These are phyloP conservation scores for Syngnathus acus DNA, from an alignment of 2,797 vertebrate species.

Conservation along the genomic window DNA sequence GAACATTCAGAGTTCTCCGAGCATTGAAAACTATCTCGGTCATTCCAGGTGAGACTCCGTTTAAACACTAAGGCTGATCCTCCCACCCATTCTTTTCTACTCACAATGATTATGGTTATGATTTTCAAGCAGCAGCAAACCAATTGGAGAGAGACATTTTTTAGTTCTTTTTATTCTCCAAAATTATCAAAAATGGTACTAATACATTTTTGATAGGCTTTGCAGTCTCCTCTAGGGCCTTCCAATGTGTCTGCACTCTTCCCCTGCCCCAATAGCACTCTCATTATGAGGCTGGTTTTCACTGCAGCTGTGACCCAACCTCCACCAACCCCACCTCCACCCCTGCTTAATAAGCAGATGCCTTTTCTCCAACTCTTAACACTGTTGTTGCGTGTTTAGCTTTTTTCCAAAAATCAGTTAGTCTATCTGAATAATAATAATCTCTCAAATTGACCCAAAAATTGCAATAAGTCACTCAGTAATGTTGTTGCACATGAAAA, in stretches of 20 bases:
- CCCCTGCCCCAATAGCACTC: constrained; percentile 46
- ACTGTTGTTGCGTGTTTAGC: constrained; percentile 16
- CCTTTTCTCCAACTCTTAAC: constrained; percentile 18
- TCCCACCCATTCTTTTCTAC: constrained; percentile 70
- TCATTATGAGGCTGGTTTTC: constrained; percentile 45
- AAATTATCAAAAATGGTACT: constrained; percentile 77
- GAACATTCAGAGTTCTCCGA: constrained; percentile 99
- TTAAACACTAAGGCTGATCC: constrained; percentile 80
- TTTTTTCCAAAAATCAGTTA: constrained; percentile 11
- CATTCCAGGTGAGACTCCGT: constrained; percentile 99
- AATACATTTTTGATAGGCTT: constrained; percentile 87
- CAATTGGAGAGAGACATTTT: constrained; percentile 70
- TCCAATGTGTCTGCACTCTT: constrained; percentile 54
- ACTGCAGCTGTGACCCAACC: constrained; percentile 45
- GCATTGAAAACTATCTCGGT: constrained; percentile 99
- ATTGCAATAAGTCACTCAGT: constrained; percentile 19
- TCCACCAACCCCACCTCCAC: background rate
- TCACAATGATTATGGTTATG: constrained; percentile 65
- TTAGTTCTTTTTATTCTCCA: constrained; percentile 69
- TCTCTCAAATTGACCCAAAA: constrained; percentile 26
- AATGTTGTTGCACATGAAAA: constrained; percentile 21
- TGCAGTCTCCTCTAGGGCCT: constrained; percentile 78
- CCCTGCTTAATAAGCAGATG: constrained; percentile 22
- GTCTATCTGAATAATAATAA: constrained; percentile 20
- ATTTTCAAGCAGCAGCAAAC: constrained; percentile 56